Percentiles rank a stretch among this genome's conserved stretches.
Conservation (phyloP, 53 echinoderm and acorn worm genomes). For the Henricia sp. region DNA sequence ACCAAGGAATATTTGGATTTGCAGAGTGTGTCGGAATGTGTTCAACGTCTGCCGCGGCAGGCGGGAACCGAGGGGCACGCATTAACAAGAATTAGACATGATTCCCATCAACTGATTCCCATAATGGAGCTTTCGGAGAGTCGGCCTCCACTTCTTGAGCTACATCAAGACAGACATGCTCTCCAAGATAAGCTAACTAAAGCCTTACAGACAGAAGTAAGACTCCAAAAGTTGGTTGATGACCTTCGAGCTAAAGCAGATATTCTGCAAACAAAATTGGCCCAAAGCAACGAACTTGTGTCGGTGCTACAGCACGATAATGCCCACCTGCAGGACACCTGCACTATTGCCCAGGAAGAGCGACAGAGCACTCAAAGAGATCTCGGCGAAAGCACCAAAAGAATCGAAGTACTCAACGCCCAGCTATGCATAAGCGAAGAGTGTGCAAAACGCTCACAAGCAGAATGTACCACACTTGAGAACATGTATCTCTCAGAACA, state of each 20-base stretch:
- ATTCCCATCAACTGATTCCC: neutral
- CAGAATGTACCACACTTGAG: neutral
- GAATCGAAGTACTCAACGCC: neutral
- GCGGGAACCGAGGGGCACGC: neutral
- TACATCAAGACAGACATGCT: slow-evolving; percentile 8
- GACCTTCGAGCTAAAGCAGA: slow-evolving; percentile 21
- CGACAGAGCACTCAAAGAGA: slow-evolving; percentile 7
- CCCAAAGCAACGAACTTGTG: slow-evolving; percentile 19
- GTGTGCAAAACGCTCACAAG: neutral
- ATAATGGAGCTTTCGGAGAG: slow-evolving; percentile 5
- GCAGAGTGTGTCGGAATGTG: too few relatives aligned
- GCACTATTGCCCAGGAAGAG: slow-evolving; percentile 19
- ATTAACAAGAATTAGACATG: neutral
- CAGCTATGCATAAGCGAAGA: neutral
- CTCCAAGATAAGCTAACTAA: slow-evolving; percentile 19
- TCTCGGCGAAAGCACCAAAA: neutral
- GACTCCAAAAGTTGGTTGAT: slow-evolving; percentile 33
- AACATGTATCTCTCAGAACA: neutral
- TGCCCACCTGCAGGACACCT: neutral
- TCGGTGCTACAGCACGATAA: slow-evolving; percentile 14
- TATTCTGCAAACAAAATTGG: slow-evolving; percentile 3
- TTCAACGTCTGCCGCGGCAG: neutral
- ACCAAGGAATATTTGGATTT: too few relatives aligned
- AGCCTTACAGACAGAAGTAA: slow-evolving; percentile 30
- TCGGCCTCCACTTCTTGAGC: slow-evolving; percentile 11